phyloP scores from a whole-genome alignment of 2,797 vertebrate species.

The Scyliorhinus canicula region DNA sequence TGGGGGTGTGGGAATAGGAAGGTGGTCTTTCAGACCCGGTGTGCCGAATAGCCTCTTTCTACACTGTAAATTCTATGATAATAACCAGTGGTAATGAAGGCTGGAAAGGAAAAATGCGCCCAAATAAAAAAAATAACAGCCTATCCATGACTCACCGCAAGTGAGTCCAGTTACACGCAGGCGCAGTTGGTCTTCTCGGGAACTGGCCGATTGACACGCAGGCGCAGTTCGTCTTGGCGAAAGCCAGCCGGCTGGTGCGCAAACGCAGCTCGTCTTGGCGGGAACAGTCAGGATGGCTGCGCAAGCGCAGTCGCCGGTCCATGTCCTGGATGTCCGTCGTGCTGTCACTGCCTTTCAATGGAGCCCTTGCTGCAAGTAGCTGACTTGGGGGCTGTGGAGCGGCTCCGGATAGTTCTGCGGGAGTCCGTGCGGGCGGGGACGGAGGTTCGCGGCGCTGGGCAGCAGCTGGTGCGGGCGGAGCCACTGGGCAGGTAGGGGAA shows the following conservation, averaged over 20 bases:
- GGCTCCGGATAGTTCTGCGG: not conserved
- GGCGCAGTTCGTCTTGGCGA: not conserved
- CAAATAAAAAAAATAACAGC: too few relatives aligned
- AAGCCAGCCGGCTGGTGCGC: not conserved
- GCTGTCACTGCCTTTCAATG: not conserved
- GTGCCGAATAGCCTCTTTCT: too few relatives aligned
- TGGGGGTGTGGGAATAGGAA: too few relatives aligned
- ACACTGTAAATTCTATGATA: too few relatives aligned
- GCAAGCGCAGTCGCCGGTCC: not conserved
- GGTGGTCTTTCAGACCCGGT: too few relatives aligned
- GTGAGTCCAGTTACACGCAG: too few relatives aligned
- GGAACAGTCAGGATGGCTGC: not conserved
- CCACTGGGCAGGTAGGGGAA: not conserved
- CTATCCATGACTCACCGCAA: too few relatives aligned
- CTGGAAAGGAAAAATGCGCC: too few relatives aligned
- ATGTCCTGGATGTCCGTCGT: not conserved
- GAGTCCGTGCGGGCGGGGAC: not conserved
- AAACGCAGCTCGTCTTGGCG: not conserved
- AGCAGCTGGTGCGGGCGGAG: not conserved
- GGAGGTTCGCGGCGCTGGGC: not conserved
- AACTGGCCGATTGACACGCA: not conserved
- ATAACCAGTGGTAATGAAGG: too few relatives aligned
- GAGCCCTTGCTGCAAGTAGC: not conserved
- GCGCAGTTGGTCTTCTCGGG: too few relatives aligned
- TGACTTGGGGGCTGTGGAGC: not conserved